phyloP scores from a whole-genome alignment of 2,888 invertebrate genomes.

The Tetragonula carbonaria region DNA sequence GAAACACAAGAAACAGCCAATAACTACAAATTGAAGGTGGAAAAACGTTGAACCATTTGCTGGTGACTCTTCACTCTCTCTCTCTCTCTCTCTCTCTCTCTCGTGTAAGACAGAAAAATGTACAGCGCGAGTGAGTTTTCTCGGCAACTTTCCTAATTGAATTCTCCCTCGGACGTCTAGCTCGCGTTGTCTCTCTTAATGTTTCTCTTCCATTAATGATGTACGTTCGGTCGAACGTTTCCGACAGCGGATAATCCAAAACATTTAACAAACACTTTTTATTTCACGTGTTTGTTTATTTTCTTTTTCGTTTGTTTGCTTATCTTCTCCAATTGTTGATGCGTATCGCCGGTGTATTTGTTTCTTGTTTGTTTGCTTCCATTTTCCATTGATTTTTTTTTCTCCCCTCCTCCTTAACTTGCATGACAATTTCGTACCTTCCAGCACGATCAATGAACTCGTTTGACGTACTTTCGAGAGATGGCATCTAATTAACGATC shows the following conservation, averaged over 20 bases:
- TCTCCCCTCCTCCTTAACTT: rapidly evolving
- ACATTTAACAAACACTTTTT: not conserved
- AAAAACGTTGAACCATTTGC: conserved; percentile 15
- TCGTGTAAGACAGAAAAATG: not conserved
- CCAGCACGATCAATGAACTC: no score
- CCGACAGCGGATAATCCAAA: no score
- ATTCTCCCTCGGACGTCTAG: not conserved
- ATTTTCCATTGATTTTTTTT: not conserved
- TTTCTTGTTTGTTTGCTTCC: not conserved
- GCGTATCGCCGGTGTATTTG: not conserved
- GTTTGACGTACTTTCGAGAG: not conserved
- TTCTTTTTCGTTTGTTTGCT: not conserved
- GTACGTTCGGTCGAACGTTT: not conserved
- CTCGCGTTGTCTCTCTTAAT: not conserved
- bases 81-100: not conserved
- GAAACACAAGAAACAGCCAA: not conserved
- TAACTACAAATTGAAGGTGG: no score
- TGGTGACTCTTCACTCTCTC: not conserved
- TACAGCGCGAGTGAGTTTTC: conserved; percentile 7
- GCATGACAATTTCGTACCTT: not conserved
- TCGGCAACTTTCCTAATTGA: conserved; percentile 16
- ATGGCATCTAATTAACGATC: conserved; percentile 19
- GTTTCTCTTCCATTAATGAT: not conserved
- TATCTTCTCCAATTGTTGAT: not conserved
- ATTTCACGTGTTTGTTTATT: not conserved